Evolutionary conservation across 2,797 vertebrate species (phyloP), one percentile per base, ranked within the genome.

Genomic region (Loris lydekkerianus): DNA sequence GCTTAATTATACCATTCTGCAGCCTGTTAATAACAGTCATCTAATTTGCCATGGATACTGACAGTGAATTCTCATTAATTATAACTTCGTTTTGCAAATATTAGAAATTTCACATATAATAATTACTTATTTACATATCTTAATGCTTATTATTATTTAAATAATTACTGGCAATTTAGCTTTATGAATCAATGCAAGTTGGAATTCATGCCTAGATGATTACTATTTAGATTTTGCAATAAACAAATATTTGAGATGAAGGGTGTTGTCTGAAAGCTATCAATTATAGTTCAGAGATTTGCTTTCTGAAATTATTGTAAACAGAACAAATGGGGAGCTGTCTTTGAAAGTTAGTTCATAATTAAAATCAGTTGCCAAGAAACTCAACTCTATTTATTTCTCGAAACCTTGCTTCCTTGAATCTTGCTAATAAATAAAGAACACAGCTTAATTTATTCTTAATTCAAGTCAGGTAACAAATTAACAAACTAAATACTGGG

Each of bases 391-490:
- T 96, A 90, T 96, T 94, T 97, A 97, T 95, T 96, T 80, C 91
- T 90, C 76, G 87, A 88, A 84, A 77, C 11, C 53, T 91, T 96
- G 77, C 94, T 97, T 97, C 96, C 69, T 46, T 63, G 72, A 95
- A 85, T 94, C 94, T 92, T 95, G 21, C 84, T 97, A 96, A 97
- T 97, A 97, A 96, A 93, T 96, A 95, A 91, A 92, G 93, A 97
- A 92, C 93, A 97, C 80, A 87, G 94, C 34, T 97, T 97, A 96
- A 97, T 96, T 97, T 97, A 97, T 97, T 95, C 95, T 97, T 95
- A 89, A 96, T 95, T 97, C 96, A 97, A 96, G 96, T 97, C 89
- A 92, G 80, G 93, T 78, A 97, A 94, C 95, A 96, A 93, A 97
- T 97, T 97, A 97, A 91, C 94, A 96, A 96, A 97, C 97, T 97